phyloP scores from a whole-genome alignment of 1,140 invertebrate genomes.

The Microvelia longipes region DNA sequence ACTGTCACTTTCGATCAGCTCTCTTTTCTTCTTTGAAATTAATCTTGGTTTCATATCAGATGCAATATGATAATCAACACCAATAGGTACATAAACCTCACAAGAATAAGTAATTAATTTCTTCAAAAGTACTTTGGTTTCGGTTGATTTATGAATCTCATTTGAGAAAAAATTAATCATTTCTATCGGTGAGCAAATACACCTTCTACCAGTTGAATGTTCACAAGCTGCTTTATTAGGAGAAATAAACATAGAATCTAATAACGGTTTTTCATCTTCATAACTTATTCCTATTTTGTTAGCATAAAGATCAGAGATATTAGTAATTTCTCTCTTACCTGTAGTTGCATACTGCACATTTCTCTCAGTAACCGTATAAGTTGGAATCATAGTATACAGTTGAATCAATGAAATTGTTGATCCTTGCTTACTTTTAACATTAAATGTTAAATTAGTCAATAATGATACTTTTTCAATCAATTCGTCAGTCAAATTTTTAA shows the following conservation, averaged over 20 bases:
- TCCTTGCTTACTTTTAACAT: neutral
- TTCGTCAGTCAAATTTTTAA: neutral
- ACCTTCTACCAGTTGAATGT: neutral
- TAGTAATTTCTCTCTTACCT: neutral
- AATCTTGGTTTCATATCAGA: conserved; percentile 7
- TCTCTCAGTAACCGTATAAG: neutral
- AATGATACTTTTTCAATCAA: neutral
- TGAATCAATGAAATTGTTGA: neutral
- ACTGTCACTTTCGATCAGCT: conserved; percentile 3
- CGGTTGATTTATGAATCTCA: neutral
- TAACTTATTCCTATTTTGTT: too few relatives aligned
- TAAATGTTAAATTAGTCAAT: neutral
- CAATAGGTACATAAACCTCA: neutral
- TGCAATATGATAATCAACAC: neutral
- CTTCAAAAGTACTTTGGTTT: neutral
- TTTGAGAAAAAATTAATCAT: neutral
- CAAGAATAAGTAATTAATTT: conserved; percentile 3
- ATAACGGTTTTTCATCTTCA: neutral
- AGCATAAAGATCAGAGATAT: too few relatives aligned
- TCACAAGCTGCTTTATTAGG: neutral
- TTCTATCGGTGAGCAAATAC: neutral
- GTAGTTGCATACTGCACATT: neutral
- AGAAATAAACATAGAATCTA: neutral
- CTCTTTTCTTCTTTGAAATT: conserved; percentile 7
- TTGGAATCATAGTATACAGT: neutral